A percentile compares a stretch with the other conserved stretches of the same genome.
Evolutionary conservation across 2,113 vertebrate genomes (phyloP).

Genomic region (Microtus richardsoni): DNA sequence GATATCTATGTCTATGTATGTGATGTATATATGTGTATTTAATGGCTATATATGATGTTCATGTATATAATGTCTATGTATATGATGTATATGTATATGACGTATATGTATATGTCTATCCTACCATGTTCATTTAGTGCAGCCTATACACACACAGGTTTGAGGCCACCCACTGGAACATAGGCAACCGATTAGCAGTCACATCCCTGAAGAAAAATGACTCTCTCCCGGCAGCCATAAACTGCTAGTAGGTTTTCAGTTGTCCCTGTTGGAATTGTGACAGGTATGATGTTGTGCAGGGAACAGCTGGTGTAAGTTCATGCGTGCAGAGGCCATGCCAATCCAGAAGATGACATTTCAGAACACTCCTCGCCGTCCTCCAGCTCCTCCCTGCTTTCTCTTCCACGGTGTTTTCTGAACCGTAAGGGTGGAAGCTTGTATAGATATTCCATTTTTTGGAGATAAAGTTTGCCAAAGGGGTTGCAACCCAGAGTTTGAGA

Average conservation of each 20-base stretch:
- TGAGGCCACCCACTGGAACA: background rate
- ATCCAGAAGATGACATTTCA: background rate
- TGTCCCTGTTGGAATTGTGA: background rate
- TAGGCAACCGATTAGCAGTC: background rate
- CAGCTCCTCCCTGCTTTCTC: background rate
- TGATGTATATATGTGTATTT: no score
- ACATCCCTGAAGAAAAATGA: background rate
- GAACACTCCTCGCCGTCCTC: background rate
- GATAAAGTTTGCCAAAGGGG: background rate
- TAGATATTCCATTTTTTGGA: background rate
- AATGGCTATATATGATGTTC: background rate
- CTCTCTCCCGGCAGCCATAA: no score
- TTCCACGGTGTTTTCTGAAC: background rate
- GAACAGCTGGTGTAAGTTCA: background rate
- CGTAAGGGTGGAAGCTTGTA: background rate
- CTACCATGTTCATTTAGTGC: background rate
- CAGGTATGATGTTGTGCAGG: background rate
- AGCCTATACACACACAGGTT: background rate
- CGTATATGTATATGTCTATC: background rate
- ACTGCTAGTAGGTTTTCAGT: no score
- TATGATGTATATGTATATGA: no score
- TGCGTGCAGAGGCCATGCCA: background rate
- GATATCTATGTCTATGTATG: background rate
- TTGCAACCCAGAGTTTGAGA: background rate
- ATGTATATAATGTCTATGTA: no score